A percentile compares a stretch with the other conserved stretches of the same genome.
These are phyloP conservation scores for Geodia barretti DNA, from an alignment of 37 sponge, comb jelly and placozoan genomes.

Conservation along the genomic window DNA sequence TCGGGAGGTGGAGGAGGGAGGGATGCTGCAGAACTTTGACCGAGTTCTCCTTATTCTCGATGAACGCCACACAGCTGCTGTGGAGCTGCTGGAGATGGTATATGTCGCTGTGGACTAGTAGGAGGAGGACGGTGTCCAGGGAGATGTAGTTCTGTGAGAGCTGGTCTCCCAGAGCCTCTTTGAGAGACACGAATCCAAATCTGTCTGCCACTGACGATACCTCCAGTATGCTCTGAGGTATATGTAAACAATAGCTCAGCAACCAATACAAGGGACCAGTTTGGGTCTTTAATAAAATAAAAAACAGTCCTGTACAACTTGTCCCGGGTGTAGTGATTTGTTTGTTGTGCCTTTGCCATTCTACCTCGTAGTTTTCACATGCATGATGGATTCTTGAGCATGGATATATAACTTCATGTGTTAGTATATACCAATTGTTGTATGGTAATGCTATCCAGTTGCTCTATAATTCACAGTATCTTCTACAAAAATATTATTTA, in stretches of 20 bases:
- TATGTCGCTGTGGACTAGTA: constrained; percentile 27
- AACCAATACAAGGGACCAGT: background rate
- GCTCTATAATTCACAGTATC: too few species aligned
- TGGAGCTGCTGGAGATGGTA: constrained; percentile 12
- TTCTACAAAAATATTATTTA: too few species aligned
- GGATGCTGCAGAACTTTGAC: constrained; percentile 6
- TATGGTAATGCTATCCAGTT: too few species aligned
- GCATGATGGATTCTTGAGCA: too few species aligned
- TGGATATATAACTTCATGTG: too few species aligned
- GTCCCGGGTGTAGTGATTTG: too few species aligned
- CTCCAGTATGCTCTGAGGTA: constrained; percentile 35
- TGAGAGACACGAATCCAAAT: constrained; percentile 33
- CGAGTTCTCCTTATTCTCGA: constrained; percentile 44
- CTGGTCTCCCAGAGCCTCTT: constrained; percentile 38
- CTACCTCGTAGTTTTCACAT: too few species aligned
- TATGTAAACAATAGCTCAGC: background rate
- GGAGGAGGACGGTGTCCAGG: constrained; percentile 17
- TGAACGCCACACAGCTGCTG: constrained; percentile 27
- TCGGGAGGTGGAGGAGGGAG: constrained; percentile 15
- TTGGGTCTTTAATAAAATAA: background rate
- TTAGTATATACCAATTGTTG: too few species aligned
- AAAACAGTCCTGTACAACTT: too few species aligned
- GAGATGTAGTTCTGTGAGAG: constrained; percentile 35
- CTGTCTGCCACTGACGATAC: constrained; percentile 63
- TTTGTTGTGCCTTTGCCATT: too few species aligned